Conservation (phyloP, 2,797 vertebrate species). For the Cygnus olor region DNA sequence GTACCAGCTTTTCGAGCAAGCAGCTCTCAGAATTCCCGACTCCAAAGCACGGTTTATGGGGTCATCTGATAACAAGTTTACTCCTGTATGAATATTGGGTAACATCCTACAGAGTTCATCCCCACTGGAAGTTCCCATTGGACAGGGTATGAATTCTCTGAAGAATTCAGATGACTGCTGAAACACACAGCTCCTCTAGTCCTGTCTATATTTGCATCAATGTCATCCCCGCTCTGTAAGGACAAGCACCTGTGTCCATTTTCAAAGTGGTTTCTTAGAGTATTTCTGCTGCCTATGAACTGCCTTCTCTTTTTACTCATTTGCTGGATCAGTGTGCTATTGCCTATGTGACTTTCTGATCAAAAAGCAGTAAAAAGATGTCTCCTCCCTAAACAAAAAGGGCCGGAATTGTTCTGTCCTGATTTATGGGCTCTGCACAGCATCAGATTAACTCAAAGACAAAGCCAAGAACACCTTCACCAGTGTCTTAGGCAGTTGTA, state of each 20-base stretch:
- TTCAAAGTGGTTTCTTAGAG: not conserved
- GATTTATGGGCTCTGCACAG: not conserved
- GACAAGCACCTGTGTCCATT: not conserved
- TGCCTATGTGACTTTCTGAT: not conserved
- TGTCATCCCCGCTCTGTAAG: not conserved
- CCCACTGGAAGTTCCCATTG: not conserved
- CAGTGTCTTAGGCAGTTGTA: not conserved
- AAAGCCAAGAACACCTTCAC: not conserved
- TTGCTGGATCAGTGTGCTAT: not conserved
- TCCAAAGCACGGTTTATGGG: not conserved
- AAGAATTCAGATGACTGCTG: not conserved
- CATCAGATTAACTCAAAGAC: not conserved
- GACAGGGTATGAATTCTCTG: not conserved
- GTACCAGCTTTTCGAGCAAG: not conserved
- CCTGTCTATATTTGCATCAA: not conserved
- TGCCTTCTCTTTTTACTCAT: not conserved
- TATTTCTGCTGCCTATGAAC: not conserved
- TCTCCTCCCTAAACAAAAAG: not conserved
- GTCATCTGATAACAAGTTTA: not conserved
- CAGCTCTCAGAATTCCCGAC: not conserved
- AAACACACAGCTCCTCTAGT: not conserved
- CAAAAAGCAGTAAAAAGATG: not conserved
- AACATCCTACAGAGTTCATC: not conserved
- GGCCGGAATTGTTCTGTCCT: not conserved
- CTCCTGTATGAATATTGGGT: not conserved